phyloP scores from a whole-genome alignment of 1,140 invertebrate species.

The Eueides isabella region DNA sequence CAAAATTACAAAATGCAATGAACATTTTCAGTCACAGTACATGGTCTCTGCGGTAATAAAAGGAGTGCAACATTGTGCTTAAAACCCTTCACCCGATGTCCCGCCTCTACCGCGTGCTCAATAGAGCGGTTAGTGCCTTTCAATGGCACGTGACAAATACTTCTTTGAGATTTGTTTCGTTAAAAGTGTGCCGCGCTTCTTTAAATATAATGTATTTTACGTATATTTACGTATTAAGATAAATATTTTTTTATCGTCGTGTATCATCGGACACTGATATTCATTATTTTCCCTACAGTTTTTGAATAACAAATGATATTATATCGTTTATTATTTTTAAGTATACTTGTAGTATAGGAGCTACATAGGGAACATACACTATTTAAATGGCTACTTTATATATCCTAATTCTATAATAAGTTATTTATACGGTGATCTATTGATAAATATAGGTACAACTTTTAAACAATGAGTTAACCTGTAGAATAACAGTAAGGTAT shows the following conservation, averaged over 20 bases:
- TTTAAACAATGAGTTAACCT: too few relatives aligned
- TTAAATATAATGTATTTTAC: not conserved
- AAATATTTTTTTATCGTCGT: not conserved
- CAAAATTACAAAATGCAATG: not conserved
- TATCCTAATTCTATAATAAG: too few relatives aligned
- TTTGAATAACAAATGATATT: too few relatives aligned
- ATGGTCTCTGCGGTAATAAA: constrained; percentile 53
- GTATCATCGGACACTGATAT: too few relatives aligned
- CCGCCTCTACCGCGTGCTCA: constrained; percentile 13
- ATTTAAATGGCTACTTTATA: too few relatives aligned
- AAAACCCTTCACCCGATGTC: constrained; percentile 21
- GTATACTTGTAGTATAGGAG: too few relatives aligned
- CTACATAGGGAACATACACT: too few relatives aligned
- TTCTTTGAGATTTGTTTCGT: not conserved
- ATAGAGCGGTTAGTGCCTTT: constrained; percentile 19
- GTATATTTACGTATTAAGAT: too few relatives aligned
- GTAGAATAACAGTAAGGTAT: too few relatives aligned
- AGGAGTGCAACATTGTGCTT: constrained; percentile 56
- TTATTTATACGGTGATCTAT: too few relatives aligned
- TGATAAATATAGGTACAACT: too few relatives aligned
- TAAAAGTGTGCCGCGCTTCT: not conserved
- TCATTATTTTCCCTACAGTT: not conserved
- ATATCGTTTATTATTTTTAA: too few relatives aligned
- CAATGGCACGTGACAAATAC: constrained; percentile 40
- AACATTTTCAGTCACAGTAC: constrained; percentile 7